Evolutionary conservation across 2,113 vertebrate genomes (phyloP).

Genomic region (Meleagris gallopavo): DNA sequence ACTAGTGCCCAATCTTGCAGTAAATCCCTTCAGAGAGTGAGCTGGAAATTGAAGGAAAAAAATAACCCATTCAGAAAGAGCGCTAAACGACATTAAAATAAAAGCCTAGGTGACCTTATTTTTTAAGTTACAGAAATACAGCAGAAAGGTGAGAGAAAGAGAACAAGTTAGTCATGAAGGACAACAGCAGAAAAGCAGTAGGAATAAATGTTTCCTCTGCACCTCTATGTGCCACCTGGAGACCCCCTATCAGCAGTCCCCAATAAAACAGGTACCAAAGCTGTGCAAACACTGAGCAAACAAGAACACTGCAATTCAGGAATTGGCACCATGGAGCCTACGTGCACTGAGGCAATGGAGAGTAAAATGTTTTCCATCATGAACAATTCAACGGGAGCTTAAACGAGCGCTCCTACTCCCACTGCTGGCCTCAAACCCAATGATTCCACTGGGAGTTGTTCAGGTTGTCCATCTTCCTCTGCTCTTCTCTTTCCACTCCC

Average conservation of each 20-base stretch:
- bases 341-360: not conserved
- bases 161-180: not conserved
- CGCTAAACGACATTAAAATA: not conserved
- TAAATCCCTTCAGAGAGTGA: not conserved
- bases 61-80: not conserved
- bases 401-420: not conserved
- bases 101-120: not conserved
- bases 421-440: not conserved
- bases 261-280: accelerated
- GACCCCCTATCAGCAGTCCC: not conserved
- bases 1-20: not conserved
- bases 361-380: not conserved
- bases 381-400: not conserved
- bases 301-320: not conserved
- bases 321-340: not conserved
- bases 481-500: not conserved
- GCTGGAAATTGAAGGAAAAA: not conserved
- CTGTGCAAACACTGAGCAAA: not conserved
- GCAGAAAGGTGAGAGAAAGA: not conserved
- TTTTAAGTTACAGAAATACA: not conserved
- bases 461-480: accelerated
- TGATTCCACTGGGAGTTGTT: not conserved
- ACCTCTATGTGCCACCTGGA: accelerated
- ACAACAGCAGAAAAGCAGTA: not conserved
- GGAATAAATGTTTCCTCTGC: not conserved